Conservation (phyloP, 2,797 vertebrate species). For the Telmatherina bonti region DNA sequence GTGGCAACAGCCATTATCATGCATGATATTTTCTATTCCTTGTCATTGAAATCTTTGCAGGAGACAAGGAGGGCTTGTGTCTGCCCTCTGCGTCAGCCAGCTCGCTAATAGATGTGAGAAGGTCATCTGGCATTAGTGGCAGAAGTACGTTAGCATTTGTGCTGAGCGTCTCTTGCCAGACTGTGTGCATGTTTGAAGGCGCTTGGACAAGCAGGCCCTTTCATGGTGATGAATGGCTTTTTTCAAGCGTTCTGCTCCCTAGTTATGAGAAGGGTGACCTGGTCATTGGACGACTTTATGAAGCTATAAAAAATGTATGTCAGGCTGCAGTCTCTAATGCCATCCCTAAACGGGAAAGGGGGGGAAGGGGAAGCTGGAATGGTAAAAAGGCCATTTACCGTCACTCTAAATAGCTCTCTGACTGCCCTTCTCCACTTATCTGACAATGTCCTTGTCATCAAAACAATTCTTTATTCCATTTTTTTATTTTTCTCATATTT, state of each 20-base stretch:
- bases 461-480: conserved; percentile 78
- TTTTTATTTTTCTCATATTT: conserved; percentile 60
- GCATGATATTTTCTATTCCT: conserved; percentile 83
- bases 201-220: conserved; percentile 97
- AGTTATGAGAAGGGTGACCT: conserved; percentile 99
- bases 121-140: conserved; percentile 98
- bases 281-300: conserved; percentile 99
- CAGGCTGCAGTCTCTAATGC: conserved; percentile 99
- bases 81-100: conserved; percentile 87
- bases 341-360: conserved; percentile 87
- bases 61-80: conserved; percentile 83
- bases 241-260: conserved; percentile 99
- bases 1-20: conserved; percentile 76
- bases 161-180: conserved; percentile 93
- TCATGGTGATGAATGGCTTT: conserved; percentile 99
- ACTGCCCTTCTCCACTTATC: conserved; percentile 88
- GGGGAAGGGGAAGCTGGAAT: conserved; percentile 83
- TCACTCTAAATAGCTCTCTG: conserved; percentile 93
- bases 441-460: conserved; percentile 86
- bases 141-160: conserved; percentile 99
- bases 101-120: conserved; percentile 93
- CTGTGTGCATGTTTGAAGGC: conserved; percentile 97
- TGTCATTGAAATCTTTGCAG: conserved; percentile 83
- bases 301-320: conserved; percentile 99
- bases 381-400: conserved; percentile 96